Conservation (phyloP, 2,113 vertebrate genomes). For the Ictalurus punctatus region DNA sequence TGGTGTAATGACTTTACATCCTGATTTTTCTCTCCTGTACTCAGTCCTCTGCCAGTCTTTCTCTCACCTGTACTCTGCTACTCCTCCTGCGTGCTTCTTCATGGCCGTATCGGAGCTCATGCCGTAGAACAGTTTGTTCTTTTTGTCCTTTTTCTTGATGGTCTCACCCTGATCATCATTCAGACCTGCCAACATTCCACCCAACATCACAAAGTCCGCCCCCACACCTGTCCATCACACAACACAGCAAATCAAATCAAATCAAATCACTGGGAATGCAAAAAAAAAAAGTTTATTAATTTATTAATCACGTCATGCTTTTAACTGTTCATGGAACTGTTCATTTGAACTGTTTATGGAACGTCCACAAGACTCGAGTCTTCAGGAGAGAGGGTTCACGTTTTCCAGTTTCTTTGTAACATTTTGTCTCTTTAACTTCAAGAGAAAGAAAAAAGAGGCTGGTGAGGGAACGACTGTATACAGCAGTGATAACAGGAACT, state of each 20-base stretch:
- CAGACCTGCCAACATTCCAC: slow-evolving; percentile 88
- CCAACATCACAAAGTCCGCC: slow-evolving; percentile 91
- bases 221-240: slow-evolving; percentile 66
- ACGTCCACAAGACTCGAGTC: no score
- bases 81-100: slow-evolving; percentile 83
- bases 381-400: no score
- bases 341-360: no score
- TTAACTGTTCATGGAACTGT: no score
- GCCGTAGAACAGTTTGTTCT: slow-evolving; percentile 88
- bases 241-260: slow-evolving; percentile 14
- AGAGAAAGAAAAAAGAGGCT: no score
- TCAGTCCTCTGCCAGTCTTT: background rate
- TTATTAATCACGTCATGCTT: no score
- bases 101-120: slow-evolving; percentile 92
- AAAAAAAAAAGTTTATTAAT: no score
- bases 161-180: slow-evolving; percentile 68
- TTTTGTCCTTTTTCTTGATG: slow-evolving; percentile 82
- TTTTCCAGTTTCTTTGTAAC: no score
- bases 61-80: slow-evolving; percentile 86
- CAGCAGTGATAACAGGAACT: no score
- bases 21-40: background rate
- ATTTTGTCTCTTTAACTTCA: no score
- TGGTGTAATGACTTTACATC: background rate
- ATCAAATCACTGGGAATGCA: no score
- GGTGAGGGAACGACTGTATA: no score